Conservation (phyloP, 2,797 vertebrate species). For the Heteromormyrus szaboi region DNA sequence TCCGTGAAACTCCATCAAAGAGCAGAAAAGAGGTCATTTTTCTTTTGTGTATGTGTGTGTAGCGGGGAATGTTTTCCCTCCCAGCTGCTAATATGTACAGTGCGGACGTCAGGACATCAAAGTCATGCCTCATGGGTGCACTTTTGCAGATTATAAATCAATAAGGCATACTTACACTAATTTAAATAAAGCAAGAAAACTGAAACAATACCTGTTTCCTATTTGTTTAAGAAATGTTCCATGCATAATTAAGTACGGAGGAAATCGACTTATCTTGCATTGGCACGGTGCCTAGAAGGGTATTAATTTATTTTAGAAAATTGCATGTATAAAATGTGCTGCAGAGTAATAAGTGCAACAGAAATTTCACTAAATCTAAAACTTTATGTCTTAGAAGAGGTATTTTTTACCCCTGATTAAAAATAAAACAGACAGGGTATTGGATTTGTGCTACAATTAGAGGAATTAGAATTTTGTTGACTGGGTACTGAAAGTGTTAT, state of each 20-base stretch:
- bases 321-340: background rate
- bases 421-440: background rate
- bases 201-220: background rate
- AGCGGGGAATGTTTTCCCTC: background rate
- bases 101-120: background rate
- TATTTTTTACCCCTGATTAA: background rate
- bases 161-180: background rate
- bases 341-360: background rate
- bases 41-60: background rate
- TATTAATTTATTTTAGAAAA: conserved; percentile 1
- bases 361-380: background rate
- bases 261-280: conserved; percentile 7
- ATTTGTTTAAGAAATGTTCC: background rate
- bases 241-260: background rate
- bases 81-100: background rate
- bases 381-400: background rate
- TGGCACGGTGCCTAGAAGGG: background rate
- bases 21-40: background rate
- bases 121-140: background rate
- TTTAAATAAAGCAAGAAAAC: conserved; percentile 10
- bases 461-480: background rate
- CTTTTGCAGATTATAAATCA: background rate
- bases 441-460: background rate
- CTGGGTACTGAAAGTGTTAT: background rate
- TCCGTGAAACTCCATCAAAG: background rate